Base-by-base conservation (phyloP, 2,797 vertebrate species). In the Sebastes iracundus region DNA sequence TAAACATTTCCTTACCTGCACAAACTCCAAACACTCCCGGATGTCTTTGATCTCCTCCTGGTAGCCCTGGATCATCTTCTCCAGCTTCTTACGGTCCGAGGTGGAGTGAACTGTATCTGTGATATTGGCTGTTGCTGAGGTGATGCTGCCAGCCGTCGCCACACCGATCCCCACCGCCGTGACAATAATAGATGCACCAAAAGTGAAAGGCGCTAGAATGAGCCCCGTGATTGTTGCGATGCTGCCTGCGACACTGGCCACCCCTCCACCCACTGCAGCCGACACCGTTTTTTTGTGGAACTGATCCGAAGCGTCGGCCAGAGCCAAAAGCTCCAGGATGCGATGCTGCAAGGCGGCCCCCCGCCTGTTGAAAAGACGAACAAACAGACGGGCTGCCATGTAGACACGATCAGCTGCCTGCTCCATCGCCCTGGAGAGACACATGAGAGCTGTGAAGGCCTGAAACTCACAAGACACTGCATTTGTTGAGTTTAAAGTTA, bases 151-250 rank as follows among this genome's bases (percentile, higher is more conserved):
- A 0, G 93, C 93, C 0, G 92, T 92, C 4, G 94, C 93, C 49
- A 93, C 85, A 0, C 88, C 25, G 10, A 95, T 92, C 28, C 95
- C 95, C 63, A 95, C 91, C 0, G 91, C 92, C 0, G 92, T 94
- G 23, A 96, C 94, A 3, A 96, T 94, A 25, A 96, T 80, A 0
- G 94, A 96, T 0, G 92, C 91, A 0, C 95, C 95, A 0, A 95
- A 89, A 0, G 94, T 95, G 80, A 95, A 87, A 0, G 95, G 95
- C 0, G 93, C 86, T 64, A 96, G 88, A 12, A 90, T 85, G 72
- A 96, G 91, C 0, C 94, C 95, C 0, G 93, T 92, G 66, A 95
- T 86, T 2, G 95, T 93, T 7, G 94, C 84, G 20, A 95, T 8
- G 59, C 95, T 95, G 62, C 94, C 95, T 0, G 63, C 81, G 1